Evolutionary conservation across 2,113 vertebrate genomes (phyloP), one percentile per base, ranked within the genome.

Genomic region (Heterotis niloticus): DNA sequence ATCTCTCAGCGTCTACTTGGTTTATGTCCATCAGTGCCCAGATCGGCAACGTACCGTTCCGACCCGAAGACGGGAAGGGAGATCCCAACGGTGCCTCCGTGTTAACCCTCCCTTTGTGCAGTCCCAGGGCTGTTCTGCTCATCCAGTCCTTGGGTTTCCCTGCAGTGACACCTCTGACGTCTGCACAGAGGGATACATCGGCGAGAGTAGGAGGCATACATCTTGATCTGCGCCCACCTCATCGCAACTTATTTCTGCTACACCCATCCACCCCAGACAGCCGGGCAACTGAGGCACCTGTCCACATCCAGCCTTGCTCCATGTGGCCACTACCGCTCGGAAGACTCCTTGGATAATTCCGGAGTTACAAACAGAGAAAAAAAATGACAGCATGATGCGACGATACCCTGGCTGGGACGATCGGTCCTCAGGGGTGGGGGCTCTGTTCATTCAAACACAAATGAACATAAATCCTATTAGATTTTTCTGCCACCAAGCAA

Each of bases 91-190:
- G n/a, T 71, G 44, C 16, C 1, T 51, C 75, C 71, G 71, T 83
- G 84, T 89, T 84, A 85, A 85, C 64, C 79, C 76, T 75, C 76
- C 78, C 75, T 54, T 70, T 51, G 56, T 81, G 82, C 79, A 70
- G 18, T 75, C 79, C 51, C 54, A 24, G 29, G 23, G 3, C 26
- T 20, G 29, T 83, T 78, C 74, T 84, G 81, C 83, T 81, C 83
- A 86, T 82, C 82, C 0, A 70, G 78, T 77, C 87, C 82, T 86
- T 84, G 88, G 84, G 84, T 85, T 73, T 59, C 80, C 20, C 78
- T 80, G 83, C 83, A 81, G 82, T 87, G 84, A 88, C 84, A 88
- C 84, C 83, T 90, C 87, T 85, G 82, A 88, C 84, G 87, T 85
- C 80, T 85, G 81, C 85, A 85, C 84, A 86, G 81, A 84, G 79